Base-by-base conservation (phyloP, 2,797 vertebrate genomes). In the Periparus ater region DNA sequence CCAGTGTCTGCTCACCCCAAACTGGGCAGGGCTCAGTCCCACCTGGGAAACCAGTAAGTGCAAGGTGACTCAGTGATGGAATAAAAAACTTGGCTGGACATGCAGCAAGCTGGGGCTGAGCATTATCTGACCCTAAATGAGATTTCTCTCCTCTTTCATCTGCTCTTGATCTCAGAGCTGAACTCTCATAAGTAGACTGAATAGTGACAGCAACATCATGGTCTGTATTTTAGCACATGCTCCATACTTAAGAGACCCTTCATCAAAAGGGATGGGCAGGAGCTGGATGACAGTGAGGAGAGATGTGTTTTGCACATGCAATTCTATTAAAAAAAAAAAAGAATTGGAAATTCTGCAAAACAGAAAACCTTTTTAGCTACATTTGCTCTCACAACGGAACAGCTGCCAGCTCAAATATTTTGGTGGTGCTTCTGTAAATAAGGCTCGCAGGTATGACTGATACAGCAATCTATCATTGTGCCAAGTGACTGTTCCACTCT, bases 321-420 rank as follows among this genome's bases (percentile, higher is more conserved):
- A 18, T 42, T 42, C 17, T 42, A 42, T 71, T n/a, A 51, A 17
- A 53, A 42, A 13, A 27, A 19, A 38, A 38, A n/a, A 68, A 18
- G 50, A 66, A 16, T n/a, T 89, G 38, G 17, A 70, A 84, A 75
- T 81, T 90, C 58, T 85, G 51, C 9, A 48, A 48, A 88, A 68
- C 19, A 73, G 34, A 71, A 78, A 88, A 62, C 10, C 15, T 61
- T 79, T 87, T 94, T 47, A 90, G 68, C 66, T 91, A 3, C 75
- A 17, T 83, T 95, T 97, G 60, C 58, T 95, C 29, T 83, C 38
- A 67, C 57, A 90, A 27, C 68, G 66, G 62, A 92, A 80, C 2
- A 11, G 44, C 77, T 96, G 85, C 74, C 80, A 95, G 77, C 73
- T 78, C 40, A 72, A 88, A 91, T 94, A 53, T 92, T 96, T 96